phyloP scores from a whole-genome alignment of 30 jellyfish, hydroid and myxozoan species.

The Turritopsis dohrnii region DNA sequence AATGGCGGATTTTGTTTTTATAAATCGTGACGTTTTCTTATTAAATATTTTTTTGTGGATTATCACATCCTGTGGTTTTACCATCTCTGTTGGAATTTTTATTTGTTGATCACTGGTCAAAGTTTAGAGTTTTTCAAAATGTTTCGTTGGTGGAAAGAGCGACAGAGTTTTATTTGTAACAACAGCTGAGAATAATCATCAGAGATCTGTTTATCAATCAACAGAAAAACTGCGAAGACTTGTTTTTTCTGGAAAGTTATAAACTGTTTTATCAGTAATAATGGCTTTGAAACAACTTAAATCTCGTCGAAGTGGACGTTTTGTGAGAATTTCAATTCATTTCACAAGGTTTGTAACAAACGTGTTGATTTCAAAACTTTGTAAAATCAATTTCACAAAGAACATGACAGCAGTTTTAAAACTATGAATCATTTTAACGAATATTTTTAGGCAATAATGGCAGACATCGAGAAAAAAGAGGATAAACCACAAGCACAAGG shows the following conservation, averaged over 20 bases:
- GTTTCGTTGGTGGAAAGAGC: neutral
- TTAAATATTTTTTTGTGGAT: neutral
- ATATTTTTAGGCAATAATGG: conserved; percentile 5
- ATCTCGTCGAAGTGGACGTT: neutral
- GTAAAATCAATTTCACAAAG: neutral
- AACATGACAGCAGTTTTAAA: neutral
- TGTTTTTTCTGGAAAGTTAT: neutral
- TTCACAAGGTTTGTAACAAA: neutral
- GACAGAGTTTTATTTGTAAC: neutral
- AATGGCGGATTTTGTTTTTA: no score
- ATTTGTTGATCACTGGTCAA: neutral
- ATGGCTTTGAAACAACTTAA: neutral
- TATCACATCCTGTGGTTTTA: neutral
- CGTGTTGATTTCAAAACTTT: no score
- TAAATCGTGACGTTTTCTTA: neutral
- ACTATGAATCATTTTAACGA: neutral
- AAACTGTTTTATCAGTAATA: neutral
- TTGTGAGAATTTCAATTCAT: neutral
- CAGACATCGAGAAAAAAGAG: neutral
- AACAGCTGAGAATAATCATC: neutral
- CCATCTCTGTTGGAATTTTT: neutral
- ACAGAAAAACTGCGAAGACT: neutral
- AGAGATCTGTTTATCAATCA: neutral
- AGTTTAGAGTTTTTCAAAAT: neutral
- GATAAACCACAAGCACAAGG: neutral